Base-by-base conservation (phyloP, 2,113 vertebrate genomes). In the Serilophus lunatus region DNA sequence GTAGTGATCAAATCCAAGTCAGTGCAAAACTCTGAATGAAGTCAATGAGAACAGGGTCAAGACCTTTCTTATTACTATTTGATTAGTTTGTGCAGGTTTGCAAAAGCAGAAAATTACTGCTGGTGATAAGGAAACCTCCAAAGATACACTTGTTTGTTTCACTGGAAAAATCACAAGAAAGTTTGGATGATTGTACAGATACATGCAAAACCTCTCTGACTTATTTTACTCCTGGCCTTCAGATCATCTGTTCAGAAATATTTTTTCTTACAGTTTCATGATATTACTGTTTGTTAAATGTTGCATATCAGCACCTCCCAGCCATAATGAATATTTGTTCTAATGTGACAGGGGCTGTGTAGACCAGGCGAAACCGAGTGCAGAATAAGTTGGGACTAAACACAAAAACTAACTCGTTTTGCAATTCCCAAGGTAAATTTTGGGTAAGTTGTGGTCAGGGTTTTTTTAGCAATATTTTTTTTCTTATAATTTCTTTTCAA, bases 91-190 rank as follows among this genome's bases (percentile, higher is more conserved):
- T 54, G 36, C 54, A 85, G 50, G 31, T 79, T 86, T 88, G 26
- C 23, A 92, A 90, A 92, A 65, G 57, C 63, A 85, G 75, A 94
- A 92, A 88, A 90, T 93, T 54, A 72, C 38, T 79, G 35, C 26
- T 90, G 38, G 42, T 42, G 38, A 42, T 29, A 65, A 38, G 18
- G 33, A 9, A 95, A 63, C 38, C 44, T 90, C 57, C 47, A 29
- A 94, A 88, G 35, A 42, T 44, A 9, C 42, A 56, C 12, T 66
- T 38, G 13, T 31, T 79, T 24, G 5, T 64, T 90, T 90, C 42
- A 54, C 0, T 89, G 59, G 45, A 90, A 93, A 92, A 95, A 87
- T 50, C 14, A 2, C 77, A 50, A n/a, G 2, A 31, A 88, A 44
- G 8, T 88, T 44, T 56, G 23, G 19, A 31, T 68, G 33, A 57